A percentile compares a stretch with the other conserved stretches of the same genome.
Conservation (phyloP, 1,140 invertebrate genomes). For the Eulimnadia texana region DNA sequence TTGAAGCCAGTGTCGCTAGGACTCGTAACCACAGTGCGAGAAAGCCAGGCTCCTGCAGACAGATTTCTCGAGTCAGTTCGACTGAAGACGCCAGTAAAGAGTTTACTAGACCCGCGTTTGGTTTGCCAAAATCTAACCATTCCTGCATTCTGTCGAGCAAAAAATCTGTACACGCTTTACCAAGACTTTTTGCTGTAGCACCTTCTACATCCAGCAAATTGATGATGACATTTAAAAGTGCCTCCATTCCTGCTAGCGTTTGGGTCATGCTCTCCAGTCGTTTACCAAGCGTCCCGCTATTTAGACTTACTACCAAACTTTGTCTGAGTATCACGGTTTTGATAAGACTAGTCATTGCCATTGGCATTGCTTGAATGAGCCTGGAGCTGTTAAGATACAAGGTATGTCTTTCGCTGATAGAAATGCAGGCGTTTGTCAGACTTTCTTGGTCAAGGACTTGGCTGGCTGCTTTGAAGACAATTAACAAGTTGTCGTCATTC, state of each 20-base stretch:
- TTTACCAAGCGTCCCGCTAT: too few relatives aligned
- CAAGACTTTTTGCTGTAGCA: neutral
- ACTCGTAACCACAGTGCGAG: neutral
- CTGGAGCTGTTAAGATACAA: neutral
- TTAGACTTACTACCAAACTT: too few relatives aligned
- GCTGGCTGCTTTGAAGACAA: neutral
- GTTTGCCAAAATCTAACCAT: too few relatives aligned
- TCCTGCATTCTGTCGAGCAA: neutral
- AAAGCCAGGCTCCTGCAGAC: neutral
- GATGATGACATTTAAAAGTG: neutral
- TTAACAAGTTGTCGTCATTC: neutral
- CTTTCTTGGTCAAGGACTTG: neutral
- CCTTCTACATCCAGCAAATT: neutral
- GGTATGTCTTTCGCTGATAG: neutral
- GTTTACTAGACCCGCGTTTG: too few relatives aligned
- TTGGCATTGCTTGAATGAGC: too few relatives aligned
- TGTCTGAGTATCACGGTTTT: too few relatives aligned
- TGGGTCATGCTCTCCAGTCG: too few relatives aligned
- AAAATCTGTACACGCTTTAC: neutral
- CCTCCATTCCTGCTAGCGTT: neutral
- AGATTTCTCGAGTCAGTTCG: neutral
- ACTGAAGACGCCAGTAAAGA: neutral
- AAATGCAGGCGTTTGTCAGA: neutral
- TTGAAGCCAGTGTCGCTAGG: neutral
- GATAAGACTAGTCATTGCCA: too few relatives aligned